phyloP scores from a whole-genome alignment of 53 echinoderm and acorn worm genomes.

The Pentamera pediparva region DNA sequence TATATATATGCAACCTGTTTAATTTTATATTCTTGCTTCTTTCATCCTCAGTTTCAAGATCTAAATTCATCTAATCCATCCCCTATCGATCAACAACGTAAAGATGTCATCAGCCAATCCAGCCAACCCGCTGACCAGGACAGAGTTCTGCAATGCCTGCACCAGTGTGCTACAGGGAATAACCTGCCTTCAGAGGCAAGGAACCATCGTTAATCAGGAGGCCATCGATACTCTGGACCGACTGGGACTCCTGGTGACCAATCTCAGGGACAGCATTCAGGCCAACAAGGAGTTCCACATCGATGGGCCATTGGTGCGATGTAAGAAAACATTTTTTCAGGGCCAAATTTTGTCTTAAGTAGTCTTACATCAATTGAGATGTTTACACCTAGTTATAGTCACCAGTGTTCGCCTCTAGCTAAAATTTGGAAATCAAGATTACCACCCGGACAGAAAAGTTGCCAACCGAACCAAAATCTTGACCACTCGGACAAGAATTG shows the following conservation, averaged over 20 bases:
- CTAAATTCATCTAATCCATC: no score
- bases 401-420: no score
- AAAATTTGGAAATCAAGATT: not conserved
- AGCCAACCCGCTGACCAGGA: constrained; percentile 80
- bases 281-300: constrained; percentile 82
- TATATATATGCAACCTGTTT: not conserved
- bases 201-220: constrained; percentile 61
- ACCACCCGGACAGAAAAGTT: no score
- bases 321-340: constrained; percentile 59
- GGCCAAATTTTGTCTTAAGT: not conserved
- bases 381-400: no score
- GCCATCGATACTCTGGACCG: constrained; percentile 57
- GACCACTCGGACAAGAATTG: no score
- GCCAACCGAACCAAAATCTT: no score
- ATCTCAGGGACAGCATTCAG: constrained; percentile 63
- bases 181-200: constrained; percentile 70
- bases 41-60: no score
- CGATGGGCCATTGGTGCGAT: constrained; percentile 95
- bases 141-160: constrained; percentile 82
- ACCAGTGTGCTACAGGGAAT: constrained; percentile 93
- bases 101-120: constrained; percentile 93
- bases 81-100: not conserved
- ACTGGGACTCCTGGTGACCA: constrained; percentile 60
- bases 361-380: not conserved
- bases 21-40: not conserved